A percentile compares a stretch with the other conserved stretches of the same genome.
Conservation (phyloP, 2,113 vertebrate species). For the Tragelaphus strepsiceros region DNA sequence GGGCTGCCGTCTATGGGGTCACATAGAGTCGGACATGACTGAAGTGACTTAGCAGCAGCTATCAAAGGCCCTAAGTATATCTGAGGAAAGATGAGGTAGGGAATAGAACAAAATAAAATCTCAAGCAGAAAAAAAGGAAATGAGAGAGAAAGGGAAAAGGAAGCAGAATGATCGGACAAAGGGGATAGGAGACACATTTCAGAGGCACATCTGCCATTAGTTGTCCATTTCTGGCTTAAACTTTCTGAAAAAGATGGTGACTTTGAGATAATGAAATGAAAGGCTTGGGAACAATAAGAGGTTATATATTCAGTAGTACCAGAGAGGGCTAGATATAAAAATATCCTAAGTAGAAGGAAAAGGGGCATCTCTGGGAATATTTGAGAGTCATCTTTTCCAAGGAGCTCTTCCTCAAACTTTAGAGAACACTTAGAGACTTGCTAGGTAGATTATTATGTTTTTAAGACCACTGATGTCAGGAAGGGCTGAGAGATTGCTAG, state of each 20-base stretch:
- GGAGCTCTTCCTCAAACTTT: not conserved
- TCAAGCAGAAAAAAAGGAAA: not conserved
- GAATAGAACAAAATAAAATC: not conserved
- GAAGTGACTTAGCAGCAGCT: too few relatives aligned
- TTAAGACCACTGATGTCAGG: not conserved
- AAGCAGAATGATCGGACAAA: not conserved
- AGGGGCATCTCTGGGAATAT: not conserved
- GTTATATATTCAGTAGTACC: not conserved
- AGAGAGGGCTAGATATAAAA: not conserved
- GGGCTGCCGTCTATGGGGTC: too few relatives aligned
- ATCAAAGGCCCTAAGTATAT: not conserved
- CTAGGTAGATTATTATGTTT: not conserved
- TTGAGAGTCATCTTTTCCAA: not conserved
- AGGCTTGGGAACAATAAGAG: not conserved
- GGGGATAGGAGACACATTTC: not conserved
- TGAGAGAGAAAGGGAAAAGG: not conserved
- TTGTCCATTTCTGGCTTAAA: not conserved
- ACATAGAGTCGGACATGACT: too few relatives aligned
- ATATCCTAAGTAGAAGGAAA: not conserved
- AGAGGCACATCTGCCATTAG: not conserved
- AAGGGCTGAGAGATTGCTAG: not conserved
- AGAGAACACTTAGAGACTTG: not conserved
- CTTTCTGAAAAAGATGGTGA: not conserved
- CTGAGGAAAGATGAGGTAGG: not conserved
- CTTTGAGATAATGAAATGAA: not conserved